Base-by-base conservation (phyloP, 2,888 invertebrate species). In the Pammene aurita region DNA sequence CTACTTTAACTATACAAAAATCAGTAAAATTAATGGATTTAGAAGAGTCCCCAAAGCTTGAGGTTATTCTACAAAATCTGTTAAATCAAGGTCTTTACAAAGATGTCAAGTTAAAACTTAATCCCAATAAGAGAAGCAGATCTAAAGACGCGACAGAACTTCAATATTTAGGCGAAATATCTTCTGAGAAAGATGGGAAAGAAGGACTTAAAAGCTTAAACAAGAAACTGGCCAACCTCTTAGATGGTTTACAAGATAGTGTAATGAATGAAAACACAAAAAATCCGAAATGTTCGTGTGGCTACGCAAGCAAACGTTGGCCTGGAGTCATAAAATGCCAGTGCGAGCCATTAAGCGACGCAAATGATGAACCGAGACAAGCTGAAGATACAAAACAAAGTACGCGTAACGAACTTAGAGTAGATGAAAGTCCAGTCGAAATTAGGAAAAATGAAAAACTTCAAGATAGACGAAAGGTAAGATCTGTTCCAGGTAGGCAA, bases 251-350 rank as follows among this genome's bases (percentile, higher is more conserved):
- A 41, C 62, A 62, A 41, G 38, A 62, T 10, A 38, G 7, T 5
- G 61, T 50, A 0, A 35, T 38, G 13, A 38, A 38, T 38, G 48
- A 61, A 2, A 41, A 62, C 18, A 62, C 41, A 26, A 10, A 18
- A 4, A 50, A 50, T 6, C 41, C 62, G 9, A 62, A 16, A 62
- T 62, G 62, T n/a, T 48, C 48, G 11, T 62, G 62, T 52, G 13
- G 38, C 13, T 41, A 52, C 50, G 50, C 38, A 9, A 26, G 26
- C 18, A 26, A 62, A 7, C 35, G 18, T 41, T 18, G 11, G n/a
- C 62, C 62, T 18, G 62, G 62, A 9, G 41, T 62, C 41, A 18
- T 62, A 52, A 62, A 62, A 62, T 62, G 62, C 62, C 9, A 50
- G n/a, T 62, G 62, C 41, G 50, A 9, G 2, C 11, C 16, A 10